phyloP scores from a whole-genome alignment of 2,888 invertebrate genomes.

The Chalcis sispes region DNA sequence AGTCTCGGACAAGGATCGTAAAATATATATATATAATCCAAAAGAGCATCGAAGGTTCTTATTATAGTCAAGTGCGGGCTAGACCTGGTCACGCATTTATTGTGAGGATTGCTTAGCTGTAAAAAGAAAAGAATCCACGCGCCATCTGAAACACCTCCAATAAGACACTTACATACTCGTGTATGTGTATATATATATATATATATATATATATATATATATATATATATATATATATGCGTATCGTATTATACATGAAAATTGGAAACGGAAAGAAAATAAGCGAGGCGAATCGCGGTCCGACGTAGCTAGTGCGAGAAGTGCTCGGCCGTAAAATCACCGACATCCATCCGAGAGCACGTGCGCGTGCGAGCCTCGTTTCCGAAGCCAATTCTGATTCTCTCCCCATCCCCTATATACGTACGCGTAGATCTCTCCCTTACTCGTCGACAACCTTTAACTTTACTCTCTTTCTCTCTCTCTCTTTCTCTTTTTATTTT shows the following conservation, averaged over 20 bases:
- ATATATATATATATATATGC: too few relatives aligned
- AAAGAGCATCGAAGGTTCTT: too few relatives aligned
- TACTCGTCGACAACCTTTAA: not conserved
- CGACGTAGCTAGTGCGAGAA: slow-evolving; percentile 23
- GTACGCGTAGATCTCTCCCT: too few relatives aligned
- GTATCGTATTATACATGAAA: not conserved
- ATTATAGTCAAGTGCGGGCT: too few relatives aligned
- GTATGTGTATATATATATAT: too few relatives aligned
- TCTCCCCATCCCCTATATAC: slow-evolving; percentile 43
- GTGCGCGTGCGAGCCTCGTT: slow-evolving; percentile 34
- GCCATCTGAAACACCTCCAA: too few relatives aligned
- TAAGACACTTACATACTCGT: too few relatives aligned
- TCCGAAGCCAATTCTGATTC: slow-evolving; percentile 55
- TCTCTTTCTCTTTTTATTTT: slow-evolving; percentile 33
- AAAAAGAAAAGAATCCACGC: slow-evolving; percentile 42
- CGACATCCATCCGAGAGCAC: slow-evolving; percentile 20
- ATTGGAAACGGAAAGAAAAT: not conserved
- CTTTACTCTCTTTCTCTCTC: not conserved
- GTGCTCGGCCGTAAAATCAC: slow-evolving; percentile 57
- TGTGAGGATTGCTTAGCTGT: slow-evolving; percentile 42
- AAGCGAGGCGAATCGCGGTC: slow-evolving; percentile 17
- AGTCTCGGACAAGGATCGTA: too few relatives aligned
- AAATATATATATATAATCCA: too few relatives aligned
- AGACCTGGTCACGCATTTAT: slow-evolving; percentile 47
- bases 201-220: too few relatives aligned